These are phyloP conservation scores for Diacarnus erythraeanus DNA, from an alignment of 37 sponge, comb jelly and placozoan species.

Conservation along the genomic window DNA sequence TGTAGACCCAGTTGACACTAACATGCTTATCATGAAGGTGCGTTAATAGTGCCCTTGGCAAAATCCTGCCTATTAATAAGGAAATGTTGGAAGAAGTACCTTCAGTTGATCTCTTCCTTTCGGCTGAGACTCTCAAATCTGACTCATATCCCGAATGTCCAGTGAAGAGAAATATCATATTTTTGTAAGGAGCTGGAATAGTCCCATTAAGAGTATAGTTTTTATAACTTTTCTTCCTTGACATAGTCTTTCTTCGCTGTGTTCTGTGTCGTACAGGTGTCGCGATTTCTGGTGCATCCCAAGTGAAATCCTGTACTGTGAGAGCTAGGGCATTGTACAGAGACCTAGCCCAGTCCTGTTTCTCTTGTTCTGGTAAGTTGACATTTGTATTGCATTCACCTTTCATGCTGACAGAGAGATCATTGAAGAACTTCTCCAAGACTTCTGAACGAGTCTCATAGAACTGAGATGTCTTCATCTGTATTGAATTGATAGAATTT, in stretches of 20 bases:
- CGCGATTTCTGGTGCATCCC: constrained; percentile 64
- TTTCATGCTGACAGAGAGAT: neutral
- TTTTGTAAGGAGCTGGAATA: neutral
- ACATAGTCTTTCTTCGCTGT: neutral
- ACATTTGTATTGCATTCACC: too few species aligned
- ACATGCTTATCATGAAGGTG: constrained; percentile 25
- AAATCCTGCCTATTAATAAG: constrained; percentile 2
- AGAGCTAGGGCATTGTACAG: constrained; percentile 39
- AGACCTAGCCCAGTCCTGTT: neutral
- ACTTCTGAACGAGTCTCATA: constrained; percentile 24
- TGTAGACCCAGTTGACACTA: constrained; percentile 28
- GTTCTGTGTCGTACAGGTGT: constrained; percentile 29
- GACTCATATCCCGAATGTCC: constrained; percentile 7
- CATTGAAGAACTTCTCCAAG: constrained; percentile 25
- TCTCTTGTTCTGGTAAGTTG: too few species aligned
- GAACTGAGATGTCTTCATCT: constrained; percentile 12
- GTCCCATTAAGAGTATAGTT: neutral
- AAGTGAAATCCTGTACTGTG: constrained; percentile 46
- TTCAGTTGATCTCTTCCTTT: too few species aligned
- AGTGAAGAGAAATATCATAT: constrained; percentile 40
- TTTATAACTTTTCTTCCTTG: too few species aligned
- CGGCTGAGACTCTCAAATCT: constrained; percentile 10
- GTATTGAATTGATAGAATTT: neutral
- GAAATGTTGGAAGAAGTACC: too few species aligned
- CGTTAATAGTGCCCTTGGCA: constrained; percentile 22